Conservation (phyloP, 2,113 vertebrate species). For the Hipposideros armiger region DNA sequence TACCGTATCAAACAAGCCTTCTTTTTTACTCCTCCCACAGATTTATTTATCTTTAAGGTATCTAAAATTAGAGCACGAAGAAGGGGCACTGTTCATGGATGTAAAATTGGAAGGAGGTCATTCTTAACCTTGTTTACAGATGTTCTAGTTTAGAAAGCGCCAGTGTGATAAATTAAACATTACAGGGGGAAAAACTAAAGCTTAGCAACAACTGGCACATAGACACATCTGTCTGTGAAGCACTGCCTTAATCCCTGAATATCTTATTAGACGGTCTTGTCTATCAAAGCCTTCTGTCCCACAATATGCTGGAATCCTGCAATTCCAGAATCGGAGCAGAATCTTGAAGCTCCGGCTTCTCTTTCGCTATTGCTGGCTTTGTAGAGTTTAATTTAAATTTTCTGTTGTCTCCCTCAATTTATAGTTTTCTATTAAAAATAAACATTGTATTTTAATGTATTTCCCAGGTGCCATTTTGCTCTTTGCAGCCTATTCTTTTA, state of each 20-base stretch:
- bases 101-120: constrained; percentile 85
- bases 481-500: constrained; percentile 30
- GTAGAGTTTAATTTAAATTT: constrained; percentile 18
- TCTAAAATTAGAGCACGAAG: constrained; percentile 86
- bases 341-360: constrained; percentile 51
- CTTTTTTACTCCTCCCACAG: constrained; percentile 58
- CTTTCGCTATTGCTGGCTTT: constrained; percentile 65
- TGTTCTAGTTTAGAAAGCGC: constrained; percentile 87
- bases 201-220: constrained; percentile 84
- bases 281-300: constrained; percentile 80
- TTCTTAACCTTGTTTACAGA: constrained; percentile 89
- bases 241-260: constrained; percentile 88
- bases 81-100: constrained; percentile 80
- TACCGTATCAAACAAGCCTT: constrained; percentile 74
- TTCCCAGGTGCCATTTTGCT: not conserved
- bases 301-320: constrained; percentile 61
- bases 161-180: constrained; percentile 91
- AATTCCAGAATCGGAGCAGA: constrained; percentile 58
- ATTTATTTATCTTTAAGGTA: constrained; percentile 86
- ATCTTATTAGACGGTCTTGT: constrained; percentile 83
- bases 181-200: constrained; percentile 83
- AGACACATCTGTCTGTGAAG: constrained; percentile 85
- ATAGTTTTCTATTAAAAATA: constrained; percentile 46
- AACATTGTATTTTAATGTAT: not conserved
- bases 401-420: constrained; percentile 22